A percentile compares a stretch with the other conserved stretches of the same genome.
Conservation (phyloP, 2,888 invertebrate species). For the Vanessa cardui region DNA sequence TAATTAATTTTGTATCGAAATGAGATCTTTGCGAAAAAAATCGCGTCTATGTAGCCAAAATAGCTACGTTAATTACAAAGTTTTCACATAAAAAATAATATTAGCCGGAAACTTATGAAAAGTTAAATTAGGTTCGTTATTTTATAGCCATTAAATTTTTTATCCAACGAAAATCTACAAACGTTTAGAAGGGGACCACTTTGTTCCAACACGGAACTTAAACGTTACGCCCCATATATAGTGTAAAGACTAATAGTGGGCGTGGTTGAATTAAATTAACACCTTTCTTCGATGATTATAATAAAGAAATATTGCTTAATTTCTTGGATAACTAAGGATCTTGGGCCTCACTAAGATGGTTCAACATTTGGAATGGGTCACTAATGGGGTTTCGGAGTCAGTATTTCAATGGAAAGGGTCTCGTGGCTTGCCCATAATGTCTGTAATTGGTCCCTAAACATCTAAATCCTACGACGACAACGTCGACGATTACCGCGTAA, state of each 20-base stretch:
- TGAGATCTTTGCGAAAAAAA: no score
- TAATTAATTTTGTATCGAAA: no score
- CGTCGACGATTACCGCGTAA: conserved; percentile 2
- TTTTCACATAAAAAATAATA: conserved; percentile 43
- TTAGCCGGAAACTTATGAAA: conserved; percentile 36
- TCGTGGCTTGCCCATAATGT: conserved; percentile 52
- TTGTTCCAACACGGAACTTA: conserved; percentile 19
- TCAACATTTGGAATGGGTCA: conserved; percentile 66
- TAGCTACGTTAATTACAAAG: conserved; percentile 39
- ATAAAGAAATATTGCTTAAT: conserved; percentile 31
- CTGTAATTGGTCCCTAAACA: conserved; percentile 67
- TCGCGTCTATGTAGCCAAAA: conserved; percentile 24
- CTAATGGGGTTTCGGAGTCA: conserved; percentile 74
- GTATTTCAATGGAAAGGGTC: conserved; percentile 67
- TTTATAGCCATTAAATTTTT: conserved; percentile 38
- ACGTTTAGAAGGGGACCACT: conserved; percentile 24
- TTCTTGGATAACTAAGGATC: conserved; percentile 51
- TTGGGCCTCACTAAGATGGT: conserved; percentile 63
- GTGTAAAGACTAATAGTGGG: conserved; percentile 8
- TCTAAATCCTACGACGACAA: conserved; percentile 46
- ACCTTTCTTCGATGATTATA: conserved; percentile 23
- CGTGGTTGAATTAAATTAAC: conserved; percentile 16
- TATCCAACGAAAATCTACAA: conserved; percentile 29
- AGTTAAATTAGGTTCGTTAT: conserved; percentile 41
- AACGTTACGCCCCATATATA: conserved; percentile 16